phyloP scores from a whole-genome alignment of 2,113 vertebrate genomes.

The Cynopterus brachyotis region DNA sequence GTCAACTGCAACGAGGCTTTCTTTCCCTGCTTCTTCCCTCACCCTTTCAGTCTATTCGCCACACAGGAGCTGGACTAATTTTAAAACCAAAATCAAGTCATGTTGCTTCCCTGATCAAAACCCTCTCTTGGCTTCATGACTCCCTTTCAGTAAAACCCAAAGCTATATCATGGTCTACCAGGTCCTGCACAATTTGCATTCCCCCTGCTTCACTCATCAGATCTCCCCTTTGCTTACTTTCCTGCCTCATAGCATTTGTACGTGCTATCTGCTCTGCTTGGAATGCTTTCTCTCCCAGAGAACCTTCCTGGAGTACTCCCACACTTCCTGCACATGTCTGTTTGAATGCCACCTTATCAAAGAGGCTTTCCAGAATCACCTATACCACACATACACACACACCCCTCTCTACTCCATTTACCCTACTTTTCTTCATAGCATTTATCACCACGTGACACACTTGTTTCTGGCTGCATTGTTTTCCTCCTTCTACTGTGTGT shows the following conservation, averaged over 20 bases:
- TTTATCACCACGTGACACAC: neutral
- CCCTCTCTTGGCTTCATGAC: neutral
- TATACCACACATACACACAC: neutral
- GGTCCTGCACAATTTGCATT: neutral
- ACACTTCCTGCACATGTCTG: neutral
- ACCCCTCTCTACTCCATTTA: neutral
- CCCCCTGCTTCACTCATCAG: neutral
- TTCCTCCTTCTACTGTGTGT: neutral
- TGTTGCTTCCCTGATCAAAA: constrained; percentile 26
- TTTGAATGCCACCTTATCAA: neutral
- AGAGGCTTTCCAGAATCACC: neutral
- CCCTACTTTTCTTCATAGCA: neutral
- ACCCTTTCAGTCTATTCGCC: neutral
- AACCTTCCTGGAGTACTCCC: neutral
- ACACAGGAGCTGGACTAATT: neutral
- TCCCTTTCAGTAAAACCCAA: constrained; percentile 17
- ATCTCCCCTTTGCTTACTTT: neutral
- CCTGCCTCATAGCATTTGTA: neutral
- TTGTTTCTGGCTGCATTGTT: neutral
- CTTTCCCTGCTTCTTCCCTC: neutral
- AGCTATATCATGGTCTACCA: neutral
- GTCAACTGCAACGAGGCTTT: neutral
- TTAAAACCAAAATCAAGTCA: constrained; percentile 29
- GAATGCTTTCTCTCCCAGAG: neutral
- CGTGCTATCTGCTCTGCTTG: neutral